Conservation (phyloP, 1,140 invertebrate species). For the Micrasema longulum region DNA sequence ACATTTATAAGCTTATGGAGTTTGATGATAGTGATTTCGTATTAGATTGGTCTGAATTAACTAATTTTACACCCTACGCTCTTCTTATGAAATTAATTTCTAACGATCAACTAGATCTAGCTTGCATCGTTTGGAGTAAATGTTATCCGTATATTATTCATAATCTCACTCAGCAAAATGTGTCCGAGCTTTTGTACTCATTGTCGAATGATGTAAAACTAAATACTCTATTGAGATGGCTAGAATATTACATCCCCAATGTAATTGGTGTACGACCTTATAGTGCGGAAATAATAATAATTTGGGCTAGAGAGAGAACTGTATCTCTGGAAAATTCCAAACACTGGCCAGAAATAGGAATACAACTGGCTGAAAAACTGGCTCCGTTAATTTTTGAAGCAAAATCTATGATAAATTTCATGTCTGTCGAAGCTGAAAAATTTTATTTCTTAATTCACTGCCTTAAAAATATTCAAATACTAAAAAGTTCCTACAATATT, state of each 20-base stretch:
- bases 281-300: slow-evolving; percentile 41
- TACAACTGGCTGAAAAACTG: slow-evolving; percentile 52
- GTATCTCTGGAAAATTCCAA: slow-evolving; percentile 45
- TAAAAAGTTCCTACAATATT: slow-evolving; percentile 50
- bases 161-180: slow-evolving; percentile 33
- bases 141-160: slow-evolving; percentile 42
- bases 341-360: slow-evolving; percentile 53
- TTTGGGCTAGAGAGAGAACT: slow-evolving; percentile 50
- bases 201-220: slow-evolving; percentile 46
- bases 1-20: slow-evolving; percentile 43
- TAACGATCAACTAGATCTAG: slow-evolving; percentile 47
- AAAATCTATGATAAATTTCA: slow-evolving; percentile 42
- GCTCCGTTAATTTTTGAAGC: slow-evolving; percentile 42
- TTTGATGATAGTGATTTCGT: slow-evolving; percentile 28
- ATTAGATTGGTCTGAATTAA: slow-evolving; percentile 43
- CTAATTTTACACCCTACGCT: slow-evolving; percentile 35
- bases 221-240: slow-evolving; percentile 48
- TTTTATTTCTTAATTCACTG: slow-evolving; percentile 45
- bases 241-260: slow-evolving; percentile 51
- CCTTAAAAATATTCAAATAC: slow-evolving; percentile 49
- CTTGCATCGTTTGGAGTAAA: slow-evolving; percentile 48
- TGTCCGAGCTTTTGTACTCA: slow-evolving; percentile 40
- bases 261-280: slow-evolving; percentile 41
- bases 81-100: slow-evolving; percentile 46
- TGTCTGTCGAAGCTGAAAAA: slow-evolving; percentile 41